Percentiles rank a stretch among this genome's conserved stretches.
phyloP scores from a whole-genome alignment of 2,888 invertebrate genomes.

The Pachydiplax longipennis region DNA sequence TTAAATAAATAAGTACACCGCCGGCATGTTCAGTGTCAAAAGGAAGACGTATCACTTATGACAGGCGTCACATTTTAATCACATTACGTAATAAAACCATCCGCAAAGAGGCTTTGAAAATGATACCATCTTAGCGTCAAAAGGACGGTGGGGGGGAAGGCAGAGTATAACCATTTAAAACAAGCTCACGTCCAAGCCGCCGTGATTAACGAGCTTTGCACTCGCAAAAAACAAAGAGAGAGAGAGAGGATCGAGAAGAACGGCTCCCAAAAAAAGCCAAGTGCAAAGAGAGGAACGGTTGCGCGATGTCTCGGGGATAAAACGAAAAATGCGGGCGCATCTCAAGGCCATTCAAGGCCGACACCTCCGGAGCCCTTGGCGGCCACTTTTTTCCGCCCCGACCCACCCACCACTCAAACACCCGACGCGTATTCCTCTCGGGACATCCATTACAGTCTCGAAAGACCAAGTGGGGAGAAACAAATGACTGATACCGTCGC shows the following conservation, averaged over 20 bases:
- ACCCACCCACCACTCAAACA: not conserved
- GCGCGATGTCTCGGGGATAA: not conserved
- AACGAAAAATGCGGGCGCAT: not conserved
- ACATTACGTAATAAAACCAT: too few relatives aligned
- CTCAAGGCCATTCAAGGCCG: constrained; percentile 35
- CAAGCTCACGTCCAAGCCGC: not conserved
- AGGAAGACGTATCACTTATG: too few relatives aligned
- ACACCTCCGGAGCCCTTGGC: not conserved
- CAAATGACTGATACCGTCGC: not conserved
- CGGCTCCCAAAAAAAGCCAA: not conserved
- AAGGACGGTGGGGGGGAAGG: too few relatives aligned
- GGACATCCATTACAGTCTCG: not conserved
- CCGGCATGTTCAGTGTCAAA: too few relatives aligned
- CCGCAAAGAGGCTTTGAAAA: too few relatives aligned
- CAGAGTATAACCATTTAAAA: not conserved
- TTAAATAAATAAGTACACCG: too few relatives aligned
- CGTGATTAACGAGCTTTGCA: not conserved
- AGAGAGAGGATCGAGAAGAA: not conserved
- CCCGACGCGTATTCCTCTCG: not conserved
- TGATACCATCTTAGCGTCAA: too few relatives aligned
- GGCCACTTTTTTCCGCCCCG: not conserved
- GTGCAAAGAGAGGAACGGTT: not conserved
- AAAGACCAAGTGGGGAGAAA: not conserved
- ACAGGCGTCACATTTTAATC: too few relatives aligned
- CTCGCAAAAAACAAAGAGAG: not conserved